Base-by-base conservation (phyloP, 1,140 invertebrate species). In the Heliconius congener region DNA sequence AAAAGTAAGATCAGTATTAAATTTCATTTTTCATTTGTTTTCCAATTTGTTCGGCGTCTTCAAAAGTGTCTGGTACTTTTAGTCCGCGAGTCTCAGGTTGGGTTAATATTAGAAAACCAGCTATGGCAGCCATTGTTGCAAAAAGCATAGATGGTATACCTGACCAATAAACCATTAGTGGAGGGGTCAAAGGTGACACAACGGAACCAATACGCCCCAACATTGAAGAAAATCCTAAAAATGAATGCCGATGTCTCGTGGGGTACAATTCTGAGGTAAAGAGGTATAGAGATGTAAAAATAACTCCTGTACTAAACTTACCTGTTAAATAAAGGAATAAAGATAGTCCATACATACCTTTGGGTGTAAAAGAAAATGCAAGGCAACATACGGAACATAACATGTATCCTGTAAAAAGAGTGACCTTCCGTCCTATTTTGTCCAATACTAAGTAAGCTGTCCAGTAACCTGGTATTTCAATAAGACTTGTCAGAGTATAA, bases 201-300 rank as follows among this genome's bases (percentile, higher is more conserved):
- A 97, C 96, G 3, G 96, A 97, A 1, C 97, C 97, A 77, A 97
- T 95, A 76, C 97, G 94, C n/a, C 97, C 97, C 82, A 97, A 94
- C 95, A 97, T 97, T 19, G 97, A 97, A 82, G 97, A 97, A 82
- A 95, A 96, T 78, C 92, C 97, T 76, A 97, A 95, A 70, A 97
- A 91, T 27, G 96, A 96, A 83, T 96, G 96, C 30, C 97, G 93
- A 77, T 97, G 89, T 79, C 96, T 95, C 1, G 97, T 97, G 6
- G 97, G 97, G 89, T 97, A 97, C 80, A 97, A 91, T 90, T 97
- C 97, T 9, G 96, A 95, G 1, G 97, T 97, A 82, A 96, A 96
- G 60, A 97, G 93, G 89, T 97, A 97, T 2, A 97, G 87, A 34
- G 96, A 95, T 19, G 96, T 96, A 87, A 97, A 97, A 11, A 91